phyloP scores from a whole-genome alignment of 2,888 invertebrate species.

The Macrosoma leucophasiata region DNA sequence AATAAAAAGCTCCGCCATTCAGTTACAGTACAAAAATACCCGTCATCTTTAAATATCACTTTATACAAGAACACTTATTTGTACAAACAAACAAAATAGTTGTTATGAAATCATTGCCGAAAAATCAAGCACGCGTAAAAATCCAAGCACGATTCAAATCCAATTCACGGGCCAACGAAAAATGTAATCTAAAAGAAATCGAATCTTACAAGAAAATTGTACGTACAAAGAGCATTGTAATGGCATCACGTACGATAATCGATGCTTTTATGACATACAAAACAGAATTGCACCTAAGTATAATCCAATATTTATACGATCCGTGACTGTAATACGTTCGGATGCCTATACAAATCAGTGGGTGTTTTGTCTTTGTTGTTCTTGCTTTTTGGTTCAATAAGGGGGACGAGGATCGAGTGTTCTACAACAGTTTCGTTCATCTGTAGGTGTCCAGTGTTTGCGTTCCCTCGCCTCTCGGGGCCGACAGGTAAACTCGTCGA shows the following conservation, averaged over 20 bases:
- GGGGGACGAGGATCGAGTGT: constrained; percentile 29
- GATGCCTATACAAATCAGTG: constrained; percentile 28
- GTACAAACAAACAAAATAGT: constrained; percentile 28
- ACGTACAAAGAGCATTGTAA: constrained; percentile 60
- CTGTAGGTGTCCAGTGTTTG: constrained; percentile 60
- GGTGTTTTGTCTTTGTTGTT: constrained; percentile 27
- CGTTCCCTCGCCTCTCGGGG: constrained; percentile 46
- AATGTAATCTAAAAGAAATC: constrained; percentile 66
- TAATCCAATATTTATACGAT: constrained; percentile 74
- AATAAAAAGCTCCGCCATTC: no score
- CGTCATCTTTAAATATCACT: no score
- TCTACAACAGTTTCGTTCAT: constrained; percentile 27
- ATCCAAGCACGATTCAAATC: constrained; percentile 46
- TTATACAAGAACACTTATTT: no score
- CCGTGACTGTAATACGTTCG: constrained; percentile 52
- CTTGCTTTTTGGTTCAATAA: constrained; percentile 22
- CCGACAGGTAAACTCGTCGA: constrained; percentile 66
- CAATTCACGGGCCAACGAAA: constrained; percentile 50
- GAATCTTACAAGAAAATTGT: constrained; percentile 52
- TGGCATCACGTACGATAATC: constrained; percentile 74
- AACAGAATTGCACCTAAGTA: constrained; percentile 69
- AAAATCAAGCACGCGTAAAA: constrained; percentile 54
- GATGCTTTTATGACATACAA: constrained; percentile 71
- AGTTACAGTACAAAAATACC: no score
- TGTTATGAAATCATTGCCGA: constrained; percentile 31